Percentiles rank a stretch among this genome's conserved stretches.
These are phyloP conservation scores for Poecilobothrus nobilitatus DNA, from an alignment of 2,888 invertebrate species.

Conservation along the genomic window DNA sequence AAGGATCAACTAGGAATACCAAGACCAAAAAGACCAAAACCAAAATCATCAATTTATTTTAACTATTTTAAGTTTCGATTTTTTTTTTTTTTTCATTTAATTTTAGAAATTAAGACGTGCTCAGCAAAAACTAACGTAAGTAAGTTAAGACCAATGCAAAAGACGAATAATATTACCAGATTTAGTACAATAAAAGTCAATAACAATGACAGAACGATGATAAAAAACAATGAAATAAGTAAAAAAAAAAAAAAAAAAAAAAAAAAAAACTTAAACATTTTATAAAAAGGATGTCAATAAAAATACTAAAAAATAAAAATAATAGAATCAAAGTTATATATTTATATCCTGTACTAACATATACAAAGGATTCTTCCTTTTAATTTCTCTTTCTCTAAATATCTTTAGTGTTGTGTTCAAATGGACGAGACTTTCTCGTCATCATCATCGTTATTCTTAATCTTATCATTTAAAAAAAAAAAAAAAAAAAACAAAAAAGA, in stretches of 20 bases:
- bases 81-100: too few relatives aligned
- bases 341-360: background rate
- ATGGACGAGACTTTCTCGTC: background rate
- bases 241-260: background rate
- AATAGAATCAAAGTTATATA: background rate
- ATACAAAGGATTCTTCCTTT: background rate
- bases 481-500: background rate
- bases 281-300: background rate
- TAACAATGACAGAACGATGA: background rate
- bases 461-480: slow-evolving; percentile 1
- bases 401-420: background rate
- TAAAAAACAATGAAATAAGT: background rate
- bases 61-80: too few relatives aligned
- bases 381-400: too few relatives aligned
- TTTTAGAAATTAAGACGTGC: background rate
- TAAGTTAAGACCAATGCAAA: background rate
- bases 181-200: background rate
- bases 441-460: background rate
- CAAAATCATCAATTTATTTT: background rate
- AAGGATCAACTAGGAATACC: background rate
- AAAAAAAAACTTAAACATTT: background rate
- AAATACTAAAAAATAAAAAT: background rate
- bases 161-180: background rate
- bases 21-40: background rate
- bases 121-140: background rate